phyloP scores from a whole-genome alignment of 2,888 invertebrate genomes.

The Megamerina dolium region DNA sequence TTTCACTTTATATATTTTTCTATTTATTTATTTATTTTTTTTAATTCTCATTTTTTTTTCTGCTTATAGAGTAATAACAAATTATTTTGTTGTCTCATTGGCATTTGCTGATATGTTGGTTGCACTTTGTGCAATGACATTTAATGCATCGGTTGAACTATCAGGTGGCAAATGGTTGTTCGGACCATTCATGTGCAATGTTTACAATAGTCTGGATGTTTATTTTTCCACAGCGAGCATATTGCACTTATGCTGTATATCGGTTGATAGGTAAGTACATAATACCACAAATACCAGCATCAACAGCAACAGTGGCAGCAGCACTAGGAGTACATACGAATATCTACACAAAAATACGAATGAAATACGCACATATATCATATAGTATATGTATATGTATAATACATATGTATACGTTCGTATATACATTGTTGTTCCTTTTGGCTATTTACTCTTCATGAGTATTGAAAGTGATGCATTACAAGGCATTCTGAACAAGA shows the following conservation, averaged over 20 bases:
- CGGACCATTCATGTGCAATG: constrained; percentile 87
- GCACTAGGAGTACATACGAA: too few species aligned
- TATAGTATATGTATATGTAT: too few species aligned
- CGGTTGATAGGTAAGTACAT: constrained; percentile 60
- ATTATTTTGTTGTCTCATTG: constrained; percentile 91
- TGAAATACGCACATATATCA: too few species aligned
- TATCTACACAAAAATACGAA: too few species aligned
- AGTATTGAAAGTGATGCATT: too few species aligned
- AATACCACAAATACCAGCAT: neutral
- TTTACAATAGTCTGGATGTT: constrained; percentile 94
- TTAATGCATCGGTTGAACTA: constrained; percentile 83
- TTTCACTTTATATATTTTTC: too few species aligned
- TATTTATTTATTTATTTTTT: too few species aligned
- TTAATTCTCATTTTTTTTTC: neutral
- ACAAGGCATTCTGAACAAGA: too few species aligned
- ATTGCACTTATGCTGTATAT: constrained; percentile 88
- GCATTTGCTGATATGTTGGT: constrained; percentile 93
- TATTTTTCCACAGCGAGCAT: constrained; percentile 92
- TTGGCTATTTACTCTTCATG: too few species aligned
- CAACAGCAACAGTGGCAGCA: too few species aligned
- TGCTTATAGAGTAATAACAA: constrained; percentile 69
- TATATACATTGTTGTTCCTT: too few species aligned
- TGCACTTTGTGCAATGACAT: constrained; percentile 90
- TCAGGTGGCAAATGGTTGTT: constrained; percentile 81
- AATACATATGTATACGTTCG: too few species aligned